Percentiles rank a stretch among this genome's conserved stretches.
phyloP scores from a whole-genome alignment of 2,797 vertebrate genomes.

The Pseudomugil gertrudae region DNA sequence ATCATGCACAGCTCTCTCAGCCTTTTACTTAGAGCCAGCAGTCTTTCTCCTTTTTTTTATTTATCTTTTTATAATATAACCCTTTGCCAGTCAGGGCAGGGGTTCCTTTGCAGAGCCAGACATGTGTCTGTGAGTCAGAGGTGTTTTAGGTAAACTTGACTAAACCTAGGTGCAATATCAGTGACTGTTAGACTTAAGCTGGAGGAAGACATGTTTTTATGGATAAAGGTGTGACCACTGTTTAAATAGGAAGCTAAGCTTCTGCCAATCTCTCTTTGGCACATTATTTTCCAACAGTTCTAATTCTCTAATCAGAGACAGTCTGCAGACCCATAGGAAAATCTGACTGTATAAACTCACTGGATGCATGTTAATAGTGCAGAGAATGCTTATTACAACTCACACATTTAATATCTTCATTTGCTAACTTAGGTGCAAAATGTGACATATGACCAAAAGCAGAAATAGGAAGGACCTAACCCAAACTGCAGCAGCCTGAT shows the following conservation, averaged over 20 bases:
- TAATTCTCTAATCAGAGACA: constrained; percentile 11
- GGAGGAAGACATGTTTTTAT: constrained; percentile 22
- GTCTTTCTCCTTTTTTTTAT: constrained; percentile 14
- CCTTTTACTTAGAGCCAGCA: constrained; percentile 33
- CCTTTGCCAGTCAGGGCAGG: constrained; percentile 29
- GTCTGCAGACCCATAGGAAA: constrained; percentile 20
- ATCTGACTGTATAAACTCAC: constrained; percentile 44
- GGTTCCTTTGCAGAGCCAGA: constrained; percentile 31
- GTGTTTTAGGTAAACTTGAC: constrained; percentile 45
- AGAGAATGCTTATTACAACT: constrained; percentile 29
- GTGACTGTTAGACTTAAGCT: constrained; percentile 21
- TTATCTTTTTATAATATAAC: constrained; percentile 28
- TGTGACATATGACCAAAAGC: constrained; percentile 36
- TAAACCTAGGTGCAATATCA: constrained; percentile 47
- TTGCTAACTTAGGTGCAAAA: constrained; percentile 55
- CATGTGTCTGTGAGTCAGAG: constrained; percentile 41
- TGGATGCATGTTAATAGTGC: constrained; percentile 50
- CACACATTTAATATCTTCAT: constrained; percentile 34
- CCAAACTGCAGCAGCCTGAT: constrained; percentile 62
- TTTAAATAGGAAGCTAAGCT: constrained; percentile 13
- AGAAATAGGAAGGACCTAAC: constrained; percentile 35
- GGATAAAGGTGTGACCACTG: constrained; percentile 22
- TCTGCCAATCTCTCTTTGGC: constrained; percentile 29
- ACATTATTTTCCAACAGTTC: constrained; percentile 42
- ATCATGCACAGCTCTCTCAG: constrained; percentile 17